These are phyloP conservation scores for Heteromyza rotundicornis DNA, from an alignment of 2,888 invertebrate species.

Conservation along the genomic window DNA sequence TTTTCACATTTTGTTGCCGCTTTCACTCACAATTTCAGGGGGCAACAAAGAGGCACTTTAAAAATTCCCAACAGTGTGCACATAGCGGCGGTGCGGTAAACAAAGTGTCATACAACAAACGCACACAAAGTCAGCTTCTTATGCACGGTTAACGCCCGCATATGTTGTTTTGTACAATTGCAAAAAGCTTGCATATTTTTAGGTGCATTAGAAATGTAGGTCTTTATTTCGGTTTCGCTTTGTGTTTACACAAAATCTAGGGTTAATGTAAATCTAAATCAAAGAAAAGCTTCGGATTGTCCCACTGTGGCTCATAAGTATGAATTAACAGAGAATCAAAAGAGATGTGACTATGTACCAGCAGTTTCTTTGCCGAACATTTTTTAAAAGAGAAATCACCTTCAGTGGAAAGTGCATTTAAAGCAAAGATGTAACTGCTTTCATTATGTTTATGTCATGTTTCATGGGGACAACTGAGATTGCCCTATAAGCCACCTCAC, in stretches of 20 bases:
- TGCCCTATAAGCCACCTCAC: neutral
- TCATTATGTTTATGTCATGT: too few relatives aligned
- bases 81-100: neutral
- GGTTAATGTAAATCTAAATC: too few relatives aligned
- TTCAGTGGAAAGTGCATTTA: too few relatives aligned
- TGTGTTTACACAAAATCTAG: too few relatives aligned
- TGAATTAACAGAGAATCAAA: too few relatives aligned
- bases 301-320: too few relatives aligned
- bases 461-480: too few relatives aligned
- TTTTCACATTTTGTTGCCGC: neutral
- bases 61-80: neutral
- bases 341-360: neutral
- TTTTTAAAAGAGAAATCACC: too few relatives aligned
- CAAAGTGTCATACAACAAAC: constrained; percentile 10
- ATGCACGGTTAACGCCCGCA: constrained; percentile 20
- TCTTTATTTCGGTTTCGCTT: too few relatives aligned
- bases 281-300: too few relatives aligned
- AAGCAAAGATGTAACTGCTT: too few relatives aligned
- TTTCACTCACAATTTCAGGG: neutral
- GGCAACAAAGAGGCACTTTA: neutral
- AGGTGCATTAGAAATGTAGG: constrained; percentile 2
- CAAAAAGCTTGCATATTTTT: constrained; percentile 5
- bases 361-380: neutral
- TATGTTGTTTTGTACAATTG: too few relatives aligned
- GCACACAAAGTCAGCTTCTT: constrained; percentile 14